Base-by-base conservation (phyloP, 2,888 invertebrate species). In the Sturmia bella region DNA sequence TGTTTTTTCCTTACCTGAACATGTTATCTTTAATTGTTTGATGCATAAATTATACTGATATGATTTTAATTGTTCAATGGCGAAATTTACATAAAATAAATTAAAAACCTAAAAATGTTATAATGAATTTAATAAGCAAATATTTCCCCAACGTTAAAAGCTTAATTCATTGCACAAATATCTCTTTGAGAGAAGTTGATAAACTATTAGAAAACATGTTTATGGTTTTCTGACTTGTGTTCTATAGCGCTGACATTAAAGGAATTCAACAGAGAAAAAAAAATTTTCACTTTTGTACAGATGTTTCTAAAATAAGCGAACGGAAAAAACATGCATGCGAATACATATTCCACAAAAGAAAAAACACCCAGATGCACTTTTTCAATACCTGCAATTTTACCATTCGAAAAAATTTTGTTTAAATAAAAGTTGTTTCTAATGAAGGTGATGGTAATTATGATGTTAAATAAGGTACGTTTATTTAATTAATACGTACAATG, bases 261-360 rank as follows among this genome's bases (percentile, higher is more conserved):
- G 48, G 21, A 13, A 43, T 32, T 3, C 32, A 13, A 4, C 17
- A 37, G 37, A 7, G 17, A 56, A n/a, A 41, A 50, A n/a, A 39
- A 48, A 48, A 2, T 4, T 41, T 41, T n/a, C 50, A 52, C 19
- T 21, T 68, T 43, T 11, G 61, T 72, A 12, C 9, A 50, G 19
- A 61, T 68, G 39, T 69, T 74, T 80, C 21, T 70, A 70, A 59
- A 64, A 70, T 64, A 57, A 70, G 75, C 59, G 70, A 80, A 80
- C 57, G 63, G 69, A 57, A 17, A 57, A n/a, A 37, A 56, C 37
- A 74, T 54, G 32, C 5, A 32, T 32, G 32, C 9, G 9, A 32
- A 32, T 32, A 32, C 9, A 32, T 7, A 3, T 7, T 3, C n/a
- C n/a, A n/a, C n/a, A 7, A 32, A 17, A 17, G 9, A 37, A 52